Conservation (phyloP, 2,113 vertebrate species). For the Cyanistes caeruleus region DNA sequence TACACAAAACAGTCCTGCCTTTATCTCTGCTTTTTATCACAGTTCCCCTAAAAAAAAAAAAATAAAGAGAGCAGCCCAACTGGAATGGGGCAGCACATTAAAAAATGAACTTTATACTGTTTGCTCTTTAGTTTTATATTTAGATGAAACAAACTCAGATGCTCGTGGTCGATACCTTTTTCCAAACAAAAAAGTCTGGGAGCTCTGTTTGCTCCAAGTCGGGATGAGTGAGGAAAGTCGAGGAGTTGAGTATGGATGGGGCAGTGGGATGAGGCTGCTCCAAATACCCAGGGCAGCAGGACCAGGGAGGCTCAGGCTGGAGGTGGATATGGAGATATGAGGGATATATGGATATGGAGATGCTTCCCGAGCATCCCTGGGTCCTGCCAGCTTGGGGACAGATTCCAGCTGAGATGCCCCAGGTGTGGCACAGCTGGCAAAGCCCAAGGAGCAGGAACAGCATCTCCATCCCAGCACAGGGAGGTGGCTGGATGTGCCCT, state of each 20-base stretch:
- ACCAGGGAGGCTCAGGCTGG: neutral
- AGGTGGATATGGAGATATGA: neutral
- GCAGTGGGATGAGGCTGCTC: neutral
- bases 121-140: constrained; percentile 79
- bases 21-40: constrained; percentile 95
- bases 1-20: constrained; percentile 90
- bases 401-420: neutral
- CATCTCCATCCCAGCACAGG: neutral
- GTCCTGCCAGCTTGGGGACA: neutral
- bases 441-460: neutral
- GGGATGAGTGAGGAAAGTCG: neutral
- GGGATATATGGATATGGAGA: neutral
- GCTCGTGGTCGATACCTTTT: neutral
- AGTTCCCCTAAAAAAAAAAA: constrained; percentile 74
- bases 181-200: neutral
- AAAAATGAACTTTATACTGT: constrained; percentile 78
- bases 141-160: constrained; percentile 50
- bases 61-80: constrained; percentile 75
- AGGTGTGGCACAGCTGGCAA: neutral
- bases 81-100: constrained; percentile 79
- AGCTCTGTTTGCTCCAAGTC: neutral
- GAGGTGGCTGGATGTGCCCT: accelerated
- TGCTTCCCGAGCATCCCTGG: accelerated
- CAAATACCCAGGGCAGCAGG: neutral
- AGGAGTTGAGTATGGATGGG: accelerated